A percentile compares a stretch with the other conserved stretches of the same genome.
These are phyloP conservation scores for Rhinogobio ventralis DNA, from an alignment of 2,797 vertebrate genomes.

Conservation along the genomic window DNA sequence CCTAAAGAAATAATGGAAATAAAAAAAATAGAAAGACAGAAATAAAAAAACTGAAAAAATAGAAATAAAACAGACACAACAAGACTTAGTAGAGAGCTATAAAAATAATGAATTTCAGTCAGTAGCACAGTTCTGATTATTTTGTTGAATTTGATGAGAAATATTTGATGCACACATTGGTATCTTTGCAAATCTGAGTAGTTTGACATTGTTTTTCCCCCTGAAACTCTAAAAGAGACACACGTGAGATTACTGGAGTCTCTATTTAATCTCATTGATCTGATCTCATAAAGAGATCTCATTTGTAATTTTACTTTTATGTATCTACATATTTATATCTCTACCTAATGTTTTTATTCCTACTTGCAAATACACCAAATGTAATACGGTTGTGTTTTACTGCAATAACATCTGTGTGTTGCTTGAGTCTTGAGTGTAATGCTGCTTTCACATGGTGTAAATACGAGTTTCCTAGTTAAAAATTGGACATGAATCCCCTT, in stretches of 20 bases:
- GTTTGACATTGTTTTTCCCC: background rate
- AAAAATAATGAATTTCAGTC: background rate
- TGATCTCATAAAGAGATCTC: background rate
- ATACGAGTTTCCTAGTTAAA: too few relatives aligned
- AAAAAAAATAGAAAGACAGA: too few relatives aligned
- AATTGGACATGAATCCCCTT: too few relatives aligned
- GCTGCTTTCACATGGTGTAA: too few relatives aligned
- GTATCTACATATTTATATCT: background rate
- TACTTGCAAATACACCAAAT: background rate
- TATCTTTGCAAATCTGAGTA: background rate
- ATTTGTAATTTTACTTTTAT: background rate
- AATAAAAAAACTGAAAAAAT: too few relatives aligned
- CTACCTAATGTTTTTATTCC: background rate
- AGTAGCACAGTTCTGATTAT: background rate
- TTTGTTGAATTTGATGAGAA: background rate
- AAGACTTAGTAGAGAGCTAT: background rate
- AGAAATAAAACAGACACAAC: background rate
- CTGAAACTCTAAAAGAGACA: background rate
- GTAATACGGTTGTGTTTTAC: background rate
- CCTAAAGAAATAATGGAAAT: too few relatives aligned
- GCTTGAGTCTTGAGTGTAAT: background rate
- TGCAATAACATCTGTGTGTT: slow-evolving; percentile 2
- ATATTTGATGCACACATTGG: background rate
- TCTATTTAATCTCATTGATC: too few relatives aligned
- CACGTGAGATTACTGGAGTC: background rate